Evolutionary conservation across 92 coral and sea anemone genomes (phyloP), one percentile per base, ranked within the genome.

Genomic region (Porites lobata): DNA sequence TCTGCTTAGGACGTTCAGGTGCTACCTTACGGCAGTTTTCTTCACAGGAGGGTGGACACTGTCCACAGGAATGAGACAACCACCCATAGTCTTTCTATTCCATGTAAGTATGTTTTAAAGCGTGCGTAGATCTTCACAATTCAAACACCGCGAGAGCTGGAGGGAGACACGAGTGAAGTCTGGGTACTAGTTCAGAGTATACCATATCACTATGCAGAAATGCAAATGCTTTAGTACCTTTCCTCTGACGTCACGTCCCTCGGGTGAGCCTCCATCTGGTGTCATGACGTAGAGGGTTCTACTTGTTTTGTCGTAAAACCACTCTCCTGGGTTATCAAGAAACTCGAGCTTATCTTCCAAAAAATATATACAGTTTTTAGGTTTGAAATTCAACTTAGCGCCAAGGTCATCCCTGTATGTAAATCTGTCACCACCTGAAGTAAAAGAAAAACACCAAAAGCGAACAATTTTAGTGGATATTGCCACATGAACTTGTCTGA

Each of bases 281-380:
- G 87, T 87, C 94, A 91, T 74, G 84, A 90, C 88, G 72, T 85
- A 86, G 19, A 85, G 13, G 32, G 83, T 88, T 70, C 79, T 68
- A 75, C 76, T 14, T 11, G 63, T 68, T 80, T 86, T 68, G 69
- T 87, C 82, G 51, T 85, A 89, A 59, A 88, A 93, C 96, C 94
- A 85, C 81, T 90, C 84, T 43, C 94, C 85, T 62, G 88, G 87
- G 57, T 85, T 86, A 69, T 92, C 89, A 71, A 86, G 64, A 56
- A 82, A 81, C 76, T 89, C 87, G 20, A 84, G 78, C 80, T 94
- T 86, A 80, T 86, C 78, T 92, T 62, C 95, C 61, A 87, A 69
- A 77, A 94, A 88, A 57, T 88, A 93, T 65, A 83, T 91, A 64
- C 92, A 84, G 69, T 78, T 72, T 75, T 94, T 65, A 62, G 92